Evolutionary conservation across 2,797 vertebrate species (phyloP).

Genomic region (Chromobotia macracanthus): DNA sequence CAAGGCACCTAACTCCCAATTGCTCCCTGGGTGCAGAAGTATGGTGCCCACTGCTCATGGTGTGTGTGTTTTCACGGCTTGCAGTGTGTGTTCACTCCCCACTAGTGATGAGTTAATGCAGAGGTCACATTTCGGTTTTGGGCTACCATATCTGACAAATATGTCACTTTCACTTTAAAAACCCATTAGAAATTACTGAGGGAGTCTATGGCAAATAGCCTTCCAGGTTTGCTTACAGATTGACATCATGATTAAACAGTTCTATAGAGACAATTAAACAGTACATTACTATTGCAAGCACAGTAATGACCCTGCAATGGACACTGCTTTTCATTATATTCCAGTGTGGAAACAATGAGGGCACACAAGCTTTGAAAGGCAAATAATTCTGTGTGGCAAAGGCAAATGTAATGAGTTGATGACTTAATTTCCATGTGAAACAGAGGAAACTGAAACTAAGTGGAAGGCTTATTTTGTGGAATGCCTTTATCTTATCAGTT

Average conservation of each 20-base stretch:
- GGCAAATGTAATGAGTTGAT: constrained; percentile 39
- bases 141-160: too few species aligned
- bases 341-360: constrained; percentile 20
- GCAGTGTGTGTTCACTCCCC: too few species aligned
- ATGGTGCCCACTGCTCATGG: too few species aligned
- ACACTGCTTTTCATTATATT: constrained; percentile 5
- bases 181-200: neutral
- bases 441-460: neutral
- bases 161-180: too few species aligned
- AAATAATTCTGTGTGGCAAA: constrained; percentile 11
- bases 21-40: too few species aligned
- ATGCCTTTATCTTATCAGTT: neutral
- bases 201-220: neutral
- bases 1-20: too few species aligned
- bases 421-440: constrained; percentile 13
- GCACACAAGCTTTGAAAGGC: constrained; percentile 31
- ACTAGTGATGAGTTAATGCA: too few species aligned
- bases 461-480: neutral
- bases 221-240: neutral
- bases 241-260: neutral
- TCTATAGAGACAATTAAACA: neutral
- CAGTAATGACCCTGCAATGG: neutral
- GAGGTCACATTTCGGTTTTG: too few species aligned
- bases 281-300: neutral
- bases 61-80: too few species aligned